Evolutionary conservation across 2,888 invertebrate species (phyloP).

Genomic region (Lumbricus terrestris): DNA sequence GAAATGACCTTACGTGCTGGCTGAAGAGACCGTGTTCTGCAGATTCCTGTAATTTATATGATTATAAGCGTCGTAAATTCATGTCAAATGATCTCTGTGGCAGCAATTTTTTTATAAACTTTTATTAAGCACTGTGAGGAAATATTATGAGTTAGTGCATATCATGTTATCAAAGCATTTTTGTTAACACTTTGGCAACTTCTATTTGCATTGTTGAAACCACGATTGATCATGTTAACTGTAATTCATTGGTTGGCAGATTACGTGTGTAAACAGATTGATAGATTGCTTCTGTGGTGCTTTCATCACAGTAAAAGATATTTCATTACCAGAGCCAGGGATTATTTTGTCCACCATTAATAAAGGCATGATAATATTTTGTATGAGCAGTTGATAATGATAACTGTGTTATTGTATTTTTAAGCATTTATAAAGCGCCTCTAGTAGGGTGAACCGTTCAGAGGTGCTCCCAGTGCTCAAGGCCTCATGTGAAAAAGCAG

Average conservation of each 20-base stretch:
- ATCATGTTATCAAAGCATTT: background rate
- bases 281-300: background rate
- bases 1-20: background rate
- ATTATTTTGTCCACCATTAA: background rate
- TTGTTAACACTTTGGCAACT: background rate
- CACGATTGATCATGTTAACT: background rate
- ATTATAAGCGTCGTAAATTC: background rate
- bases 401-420: no score
- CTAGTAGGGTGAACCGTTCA: no score
- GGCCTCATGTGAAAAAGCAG: no score
- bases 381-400: background rate
- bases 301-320: background rate
- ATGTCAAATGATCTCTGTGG: background rate
- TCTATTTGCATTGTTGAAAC: background rate
- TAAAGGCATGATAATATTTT: background rate
- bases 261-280: background rate
- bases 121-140: background rate
- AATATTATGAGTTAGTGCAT: background rate
- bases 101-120: background rate
- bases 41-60: background rate
- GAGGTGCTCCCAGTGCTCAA: no score
- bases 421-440: no score
- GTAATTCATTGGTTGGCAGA: background rate
- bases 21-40: background rate
- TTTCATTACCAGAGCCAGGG: background rate